These are phyloP conservation scores for Habrosyne pyritoides DNA, from an alignment of 2,888 invertebrate genomes.

Conservation along the genomic window DNA sequence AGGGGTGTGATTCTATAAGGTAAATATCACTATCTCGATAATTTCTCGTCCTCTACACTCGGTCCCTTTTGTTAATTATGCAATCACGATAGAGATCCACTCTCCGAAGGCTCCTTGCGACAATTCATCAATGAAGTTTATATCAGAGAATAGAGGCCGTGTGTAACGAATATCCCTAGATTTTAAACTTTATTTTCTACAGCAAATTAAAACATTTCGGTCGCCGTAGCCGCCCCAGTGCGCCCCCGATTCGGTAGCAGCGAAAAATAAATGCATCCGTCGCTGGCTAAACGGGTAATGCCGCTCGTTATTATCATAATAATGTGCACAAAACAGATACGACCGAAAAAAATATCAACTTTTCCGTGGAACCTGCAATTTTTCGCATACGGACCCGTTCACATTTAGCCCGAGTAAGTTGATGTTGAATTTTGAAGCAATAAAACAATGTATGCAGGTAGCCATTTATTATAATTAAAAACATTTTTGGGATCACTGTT, in stretches of 20 bases:
- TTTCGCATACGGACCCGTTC: slow-evolving; percentile 42
- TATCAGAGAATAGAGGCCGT: too few species aligned
- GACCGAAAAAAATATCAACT: slow-evolving; percentile 40
- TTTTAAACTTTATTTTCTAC: not conserved
- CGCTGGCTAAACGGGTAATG: slow-evolving; percentile 70
- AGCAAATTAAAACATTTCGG: slow-evolving; percentile 33
- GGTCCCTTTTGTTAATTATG: too few species aligned
- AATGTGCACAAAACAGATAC: slow-evolving; percentile 61
- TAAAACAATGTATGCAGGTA: too few species aligned
- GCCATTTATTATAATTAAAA: too few species aligned
- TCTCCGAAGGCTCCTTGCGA: too few species aligned
- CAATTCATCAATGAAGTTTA: too few species aligned
- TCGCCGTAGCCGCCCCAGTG: slow-evolving; percentile 39
- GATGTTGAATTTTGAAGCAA: slow-evolving; percentile 9
- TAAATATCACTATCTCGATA: too few species aligned
- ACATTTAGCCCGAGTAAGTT: slow-evolving; percentile 18
- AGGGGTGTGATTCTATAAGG: too few species aligned
- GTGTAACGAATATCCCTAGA: too few species aligned
- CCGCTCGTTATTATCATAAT: slow-evolving; percentile 74
- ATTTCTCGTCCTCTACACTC: too few species aligned
- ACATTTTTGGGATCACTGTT: too few species aligned
- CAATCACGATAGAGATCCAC: too few species aligned
- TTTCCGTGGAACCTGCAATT: slow-evolving; percentile 49
- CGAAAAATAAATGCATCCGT: slow-evolving; percentile 71
- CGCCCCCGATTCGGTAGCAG: slow-evolving; percentile 54